Percentiles rank a stretch among this genome's conserved stretches.
Evolutionary conservation across 2,113 vertebrate species (phyloP).

Genomic region (Trochalopteron elliotii): DNA sequence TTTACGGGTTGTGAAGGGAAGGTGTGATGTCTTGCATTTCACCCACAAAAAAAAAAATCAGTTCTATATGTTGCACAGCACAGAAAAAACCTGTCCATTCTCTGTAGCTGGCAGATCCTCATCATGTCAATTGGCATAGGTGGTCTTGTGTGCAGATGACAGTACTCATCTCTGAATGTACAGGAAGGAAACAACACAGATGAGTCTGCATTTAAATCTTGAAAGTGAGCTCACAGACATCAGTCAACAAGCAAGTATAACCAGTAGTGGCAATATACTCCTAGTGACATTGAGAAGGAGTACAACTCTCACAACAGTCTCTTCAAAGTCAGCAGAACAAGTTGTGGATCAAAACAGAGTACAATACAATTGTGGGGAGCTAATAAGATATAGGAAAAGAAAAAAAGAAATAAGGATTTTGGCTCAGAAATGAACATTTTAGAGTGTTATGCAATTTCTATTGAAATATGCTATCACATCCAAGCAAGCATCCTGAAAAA

Average conservation of each 20-base stretch:
- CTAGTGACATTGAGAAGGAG: background rate
- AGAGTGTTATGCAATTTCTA: background rate
- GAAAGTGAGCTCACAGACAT: background rate
- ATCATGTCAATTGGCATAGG: background rate
- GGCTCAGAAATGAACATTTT: background rate
- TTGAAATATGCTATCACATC: background rate
- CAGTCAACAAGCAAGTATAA: background rate
- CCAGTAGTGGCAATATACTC: background rate
- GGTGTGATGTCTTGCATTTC: background rate
- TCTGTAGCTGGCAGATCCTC: background rate
- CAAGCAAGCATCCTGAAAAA: background rate
- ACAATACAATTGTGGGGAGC: accelerated
- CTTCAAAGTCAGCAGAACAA: background rate
- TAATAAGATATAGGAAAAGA: background rate
- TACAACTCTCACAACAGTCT: background rate
- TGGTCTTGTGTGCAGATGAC: background rate
- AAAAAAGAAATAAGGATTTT: background rate
- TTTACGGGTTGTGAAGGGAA: background rate
- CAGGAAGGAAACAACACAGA: background rate
- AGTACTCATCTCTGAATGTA: accelerated
- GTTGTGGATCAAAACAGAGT: background rate
- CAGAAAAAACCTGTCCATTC: background rate
- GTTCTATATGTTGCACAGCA: background rate
- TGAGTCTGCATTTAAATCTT: background rate
- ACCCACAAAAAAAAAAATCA: background rate